Base-by-base conservation (phyloP, 2,888 invertebrate species). In the Troilus luridus region DNA sequence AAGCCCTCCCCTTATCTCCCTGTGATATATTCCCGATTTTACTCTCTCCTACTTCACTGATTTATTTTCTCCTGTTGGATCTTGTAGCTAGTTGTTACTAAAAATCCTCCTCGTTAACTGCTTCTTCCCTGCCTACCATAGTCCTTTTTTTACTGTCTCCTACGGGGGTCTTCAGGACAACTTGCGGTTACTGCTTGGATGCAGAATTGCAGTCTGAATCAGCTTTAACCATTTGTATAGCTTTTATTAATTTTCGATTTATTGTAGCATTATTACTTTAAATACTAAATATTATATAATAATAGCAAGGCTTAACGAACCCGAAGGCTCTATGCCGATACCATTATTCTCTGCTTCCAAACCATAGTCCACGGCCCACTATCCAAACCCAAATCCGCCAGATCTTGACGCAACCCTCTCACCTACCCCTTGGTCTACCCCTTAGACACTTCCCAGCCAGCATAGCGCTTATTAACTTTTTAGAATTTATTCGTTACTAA, bases 1-100 rank as follows among this genome's bases (percentile, higher is more conserved):
- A 77, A 90, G 64, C 54, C 59, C 59, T 24, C 19, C 59, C 90
- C 77, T 90, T 90, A 90, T 90, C 90, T 90, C 14, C 56, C 58
- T 77, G 59, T 90, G 90, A 90, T 90, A 90, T 90, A 90, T 90
- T 90, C 27, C 67, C 77, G 90, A 90, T 90, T 90, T 90, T 90
- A 64, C 89, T 64, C 89, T n/a, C 67, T 67, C 67, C 62, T 67
- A n/a, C 11, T n/a, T n/a, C 7, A 41, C 21, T 89, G 89, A 89
- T 89, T 89, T 89, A 89, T 85, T 56, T 19, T 56, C 56, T n/a
- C 85, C 56, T 56, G 8, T 41, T 77, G n/a, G 7, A 14, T 54
- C 85, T 56, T 85, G 85, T 85, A 56, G 12, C 85, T 56, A 85
- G 54, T 17, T 54, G 56, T 56, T 56, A n/a, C n/a, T 85, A 56